Base-by-base conservation (phyloP, 2,113 vertebrate species). In the Erpornis zantholeuca region DNA sequence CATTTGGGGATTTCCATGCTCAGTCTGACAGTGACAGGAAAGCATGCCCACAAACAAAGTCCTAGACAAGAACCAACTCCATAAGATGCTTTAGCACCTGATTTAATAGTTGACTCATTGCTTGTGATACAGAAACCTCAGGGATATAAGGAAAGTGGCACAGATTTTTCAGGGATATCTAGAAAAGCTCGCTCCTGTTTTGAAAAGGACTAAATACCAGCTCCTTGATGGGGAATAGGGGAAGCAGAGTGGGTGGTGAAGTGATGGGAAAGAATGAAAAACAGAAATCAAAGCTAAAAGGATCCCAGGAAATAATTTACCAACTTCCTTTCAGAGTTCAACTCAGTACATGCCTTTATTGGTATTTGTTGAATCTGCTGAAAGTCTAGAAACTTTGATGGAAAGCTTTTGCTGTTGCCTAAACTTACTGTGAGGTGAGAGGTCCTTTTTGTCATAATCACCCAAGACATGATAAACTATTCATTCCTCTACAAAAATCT, bases 161-260 rank as follows among this genome's bases (percentile, higher is more conserved):
- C 33, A 12, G 40, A 31, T 38, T 89, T 91, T 86, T 56, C 81
- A 77, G 40, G 15, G 6, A 49, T 61, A 35, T 72, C 53, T 44
- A 23, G 20, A n/a, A 76, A 56, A 28, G 15, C 16, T 77, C 0
- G 0, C 21, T 49, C 6, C 10, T 42, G 11, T 64, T 81, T 27
- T 38, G 40, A 38, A 60, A 57, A 53, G 45, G 9, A 19, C 16
- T 77, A 12, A 70, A 61, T 31, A 57, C 10, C n/a, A 84, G 9
- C 8, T 6, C 47, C 8, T 16, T 29, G 11, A 11, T 7, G 15
- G 2, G 4, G 4, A 12, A 9, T 1, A 2, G 4, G 6, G 35
- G 12, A 15, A 44, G 22, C 7, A 12, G 9, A 36, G 29, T 24
- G 29, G 47, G 8, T 60, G 29, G 22, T 42, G 35, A 69, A 22